These are phyloP conservation scores for Enteromius mattozi DNA, from an alignment of 2,797 vertebrate genomes.

Conservation along the genomic window DNA sequence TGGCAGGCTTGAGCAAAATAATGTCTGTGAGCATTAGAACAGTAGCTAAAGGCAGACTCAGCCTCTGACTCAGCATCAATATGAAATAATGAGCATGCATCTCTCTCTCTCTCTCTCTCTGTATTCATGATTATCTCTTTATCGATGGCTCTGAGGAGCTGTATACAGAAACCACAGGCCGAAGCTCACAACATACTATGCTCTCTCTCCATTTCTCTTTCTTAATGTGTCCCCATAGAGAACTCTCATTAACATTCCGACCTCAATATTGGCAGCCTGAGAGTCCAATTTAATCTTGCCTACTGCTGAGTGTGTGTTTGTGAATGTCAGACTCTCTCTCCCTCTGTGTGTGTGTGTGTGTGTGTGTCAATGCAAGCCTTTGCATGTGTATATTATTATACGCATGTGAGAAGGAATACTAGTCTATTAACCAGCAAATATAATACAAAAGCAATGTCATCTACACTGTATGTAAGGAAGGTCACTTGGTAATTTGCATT, in stretches of 20 bases:
- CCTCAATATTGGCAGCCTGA: constrained; percentile 33
- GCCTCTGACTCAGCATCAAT: constrained; percentile 52
- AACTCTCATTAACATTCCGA: constrained; percentile 38
- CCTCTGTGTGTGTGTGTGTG: not conserved
- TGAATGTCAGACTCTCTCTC: constrained; percentile 14
- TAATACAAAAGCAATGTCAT: not conserved
- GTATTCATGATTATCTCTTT: constrained; percentile 17
- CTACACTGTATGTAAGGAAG: not conserved
- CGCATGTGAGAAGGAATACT: not conserved
- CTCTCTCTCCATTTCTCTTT: constrained; percentile 15
- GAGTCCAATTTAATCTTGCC: constrained; percentile 34
- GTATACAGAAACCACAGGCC: not conserved
- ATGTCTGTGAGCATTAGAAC: constrained; percentile 11
- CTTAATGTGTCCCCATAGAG: constrained; percentile 14
- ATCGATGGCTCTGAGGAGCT: constrained; percentile 14
- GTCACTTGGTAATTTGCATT: not conserved
- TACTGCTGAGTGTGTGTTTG: constrained; percentile 29
- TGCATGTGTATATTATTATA: not conserved
- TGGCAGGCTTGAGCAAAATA: constrained; percentile 46
- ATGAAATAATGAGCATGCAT: constrained; percentile 12
- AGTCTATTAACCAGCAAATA: not conserved
- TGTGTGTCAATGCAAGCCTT: not conserved
- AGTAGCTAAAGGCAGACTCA: constrained; percentile 23
- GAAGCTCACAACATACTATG: constrained; percentile 14
- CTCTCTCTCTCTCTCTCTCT: constrained; percentile 16